Base-by-base conservation (phyloP, 2,888 invertebrate species). In the Tanypteryx hageni region DNA sequence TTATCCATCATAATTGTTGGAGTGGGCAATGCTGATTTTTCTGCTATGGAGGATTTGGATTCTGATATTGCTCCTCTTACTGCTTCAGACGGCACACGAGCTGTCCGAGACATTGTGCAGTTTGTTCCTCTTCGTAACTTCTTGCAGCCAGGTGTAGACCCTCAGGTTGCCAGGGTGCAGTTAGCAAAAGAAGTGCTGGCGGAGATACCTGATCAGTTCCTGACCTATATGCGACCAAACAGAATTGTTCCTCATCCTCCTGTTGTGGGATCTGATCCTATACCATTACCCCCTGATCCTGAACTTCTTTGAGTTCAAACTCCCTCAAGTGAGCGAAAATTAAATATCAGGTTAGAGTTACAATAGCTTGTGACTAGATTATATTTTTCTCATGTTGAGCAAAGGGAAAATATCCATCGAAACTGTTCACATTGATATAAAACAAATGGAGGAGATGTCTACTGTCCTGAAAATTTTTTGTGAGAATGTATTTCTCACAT, bases 1-100 rank as follows among this genome's bases (percentile, higher is more conserved):
- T 94, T 96, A 94, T 96, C 96, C 0, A 96, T 96, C 92, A 96
- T 96, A 93, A 96, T 96, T 92, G 95, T 96, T 76, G 96, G 96
- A n/a, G 96, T 96, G 84, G 96, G 96, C 31, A 95, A 95, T 93
- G 96, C 96, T 81, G 96, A 96, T 93, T 96, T 96, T 94, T 94
- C 95, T 92, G 96, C 96, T 16, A 96, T 96, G 96, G 96, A 96
- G 93, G 95, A 96, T 93, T 94, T 96, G 91, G 96, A 96, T 94
- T 96, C 96, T 31, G 96, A 96, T 94, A 95, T 94, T 8, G 94
- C 94, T 5, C 94, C 94, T n/a, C 93, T 95, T 14, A 93, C 94
- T 10, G 94, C 92, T 44, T 44, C 95, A 11, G 94, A 95, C 92
- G 94, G 94, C 13, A 93, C 93, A 27, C 93, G 93, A 92, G 96